Base-by-base conservation (phyloP, 2,113 vertebrate genomes). In the Scortum barcoo region DNA sequence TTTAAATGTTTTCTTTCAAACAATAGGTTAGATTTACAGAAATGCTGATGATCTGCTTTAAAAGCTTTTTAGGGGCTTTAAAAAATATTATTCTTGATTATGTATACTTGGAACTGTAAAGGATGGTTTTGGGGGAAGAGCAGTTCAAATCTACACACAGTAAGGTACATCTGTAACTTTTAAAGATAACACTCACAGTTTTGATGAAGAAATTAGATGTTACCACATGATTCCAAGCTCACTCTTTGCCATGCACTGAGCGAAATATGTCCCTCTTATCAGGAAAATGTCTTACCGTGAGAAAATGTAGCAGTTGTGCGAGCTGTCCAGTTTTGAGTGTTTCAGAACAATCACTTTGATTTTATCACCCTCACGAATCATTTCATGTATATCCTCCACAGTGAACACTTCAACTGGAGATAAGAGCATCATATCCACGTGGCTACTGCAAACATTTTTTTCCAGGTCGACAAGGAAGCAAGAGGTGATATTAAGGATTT, bases 401-500 rank as follows among this genome's bases (percentile, higher is more conserved):
- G 20, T 89, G 72, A 95, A 96, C 51, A 85, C 84, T 72, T 96
- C 95, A 10, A 56, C 33, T 22, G 94, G 94, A 74, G 93, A 93
- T 63, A 95, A 76, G 4, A 95, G 85, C 12, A 20, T 22, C 0
- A 26, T 0, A 0, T 48, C 33, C 0, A 51, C 26, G 0, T 67
- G 0, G 0, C 4, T 0, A 3, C 0, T 7, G 70, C 91, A 93
- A 38, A 54, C 30, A 33, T 84, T 57, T 0, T 63, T 1, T 3
- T 80, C 71, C 50, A 94, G 7, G 7, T 71, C 56, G n/a, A 85
- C 66, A 40, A 76, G 89, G 70, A 88, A 89, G 70, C 95, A 95
- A 24, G 94, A 91, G 1, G 33, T 88, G 51, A 96, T 92, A 3
- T 68, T 88, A 3, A 95, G 86, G 22, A 95, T 0, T n/a, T n/a